Base-by-base conservation (phyloP, 2,113 vertebrate genomes). In the Oryzias celebensis region DNA sequence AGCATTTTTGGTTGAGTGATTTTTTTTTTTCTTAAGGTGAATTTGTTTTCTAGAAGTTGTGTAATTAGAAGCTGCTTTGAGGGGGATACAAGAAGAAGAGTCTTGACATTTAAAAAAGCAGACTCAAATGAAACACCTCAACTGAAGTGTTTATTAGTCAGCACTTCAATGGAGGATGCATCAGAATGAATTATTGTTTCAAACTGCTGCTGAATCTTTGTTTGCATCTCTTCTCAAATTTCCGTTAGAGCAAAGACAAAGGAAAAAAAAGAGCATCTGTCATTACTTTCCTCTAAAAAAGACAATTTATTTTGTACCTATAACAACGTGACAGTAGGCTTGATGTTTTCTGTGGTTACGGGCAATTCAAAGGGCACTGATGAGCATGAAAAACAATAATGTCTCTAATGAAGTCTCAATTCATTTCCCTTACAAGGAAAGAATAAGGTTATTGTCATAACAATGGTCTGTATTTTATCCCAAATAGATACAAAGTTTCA, bases 1-100 rank as follows among this genome's bases (percentile, higher is more conserved):
- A 45, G 42, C 65, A 78, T 75, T 87, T 85, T 89, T 86, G 82
- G 87, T 87, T 77, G 68, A 62, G 85, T 83, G 81, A 89, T 82
- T 79, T 71, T 81, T 81, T 71, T 69, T 76, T 84, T 87, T 77
- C 67, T 76, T 49, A 28, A 62, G 61, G 58, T 68, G 65, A 78
- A 75, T 85, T 84, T 85, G 84, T 86, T 84, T 59, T 81, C 71
- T 87, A 82, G 76, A 89, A 87, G 82, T 58, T 36, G 74, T 62
- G 77, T 82, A 77, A 84, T 88, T 88, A 77, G 51, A 73, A 64
- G 64, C 41, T 60, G 53, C 75, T 85, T 82, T 90, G 85, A 87
- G 77, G 73, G 70, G 44, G 52, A 65, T 44, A 59, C 52, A 52
- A 59, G 66, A 66, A 74, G 20, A 87, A 73, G 59, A 64, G 58